These are phyloP conservation scores for Rallus limicola DNA, from an alignment of 2,113 vertebrate genomes.

Conservation along the genomic window DNA sequence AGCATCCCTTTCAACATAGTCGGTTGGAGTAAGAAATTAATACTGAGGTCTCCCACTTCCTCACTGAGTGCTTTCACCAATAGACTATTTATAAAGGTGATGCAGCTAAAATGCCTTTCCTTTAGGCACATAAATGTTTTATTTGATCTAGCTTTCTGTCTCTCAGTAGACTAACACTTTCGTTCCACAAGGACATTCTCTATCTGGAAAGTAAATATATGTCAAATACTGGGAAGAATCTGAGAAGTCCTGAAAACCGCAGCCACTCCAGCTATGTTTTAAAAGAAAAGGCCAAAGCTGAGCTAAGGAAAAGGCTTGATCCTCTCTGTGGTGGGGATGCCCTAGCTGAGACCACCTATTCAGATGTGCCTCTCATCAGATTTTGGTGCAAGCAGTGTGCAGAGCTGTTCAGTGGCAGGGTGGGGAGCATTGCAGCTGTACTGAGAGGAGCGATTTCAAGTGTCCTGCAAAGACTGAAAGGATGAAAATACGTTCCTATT, in stretches of 20 bases:
- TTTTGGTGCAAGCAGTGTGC: background rate
- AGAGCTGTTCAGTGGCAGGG: background rate
- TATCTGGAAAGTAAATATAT: slow-evolving; percentile 16
- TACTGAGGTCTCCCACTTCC: slow-evolving; percentile 58
- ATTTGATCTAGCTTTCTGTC: slow-evolving; percentile 50
- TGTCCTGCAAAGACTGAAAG: background rate
- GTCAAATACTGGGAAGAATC: slow-evolving; percentile 9
- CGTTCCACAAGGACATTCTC: slow-evolving; percentile 41
- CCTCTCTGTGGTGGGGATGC: background rate
- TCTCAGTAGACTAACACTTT: slow-evolving; percentile 11
- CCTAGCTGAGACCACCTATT: background rate
- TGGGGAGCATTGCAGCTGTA: background rate
- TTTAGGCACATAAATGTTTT: slow-evolving; percentile 59
- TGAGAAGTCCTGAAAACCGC: background rate
- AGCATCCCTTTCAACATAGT: background rate
- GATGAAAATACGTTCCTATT: background rate
- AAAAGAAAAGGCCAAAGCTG: background rate
- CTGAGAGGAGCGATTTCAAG: background rate
- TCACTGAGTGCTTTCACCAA: slow-evolving; percentile 28
- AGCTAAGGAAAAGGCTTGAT: background rate
- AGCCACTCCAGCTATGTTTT: background rate
- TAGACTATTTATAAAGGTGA: slow-evolving; percentile 51
- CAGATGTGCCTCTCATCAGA: background rate
- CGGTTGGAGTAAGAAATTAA: slow-evolving; percentile 41
- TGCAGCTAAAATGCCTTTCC: slow-evolving; percentile 50